phyloP scores from a whole-genome alignment of 1,140 invertebrate species.

The Ctenoplectra terminalis region DNA sequence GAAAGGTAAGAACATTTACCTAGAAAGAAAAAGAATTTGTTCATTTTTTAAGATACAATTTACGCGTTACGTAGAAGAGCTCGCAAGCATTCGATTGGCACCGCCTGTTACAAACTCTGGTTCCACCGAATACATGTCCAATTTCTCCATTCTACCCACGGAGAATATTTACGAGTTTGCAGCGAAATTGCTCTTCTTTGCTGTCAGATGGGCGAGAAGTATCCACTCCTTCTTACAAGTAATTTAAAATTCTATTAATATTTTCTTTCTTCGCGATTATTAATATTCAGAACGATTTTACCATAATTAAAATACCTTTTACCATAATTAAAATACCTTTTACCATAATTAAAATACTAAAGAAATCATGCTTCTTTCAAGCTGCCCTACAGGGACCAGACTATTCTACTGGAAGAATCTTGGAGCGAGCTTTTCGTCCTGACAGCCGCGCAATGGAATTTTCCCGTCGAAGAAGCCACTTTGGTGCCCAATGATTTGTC shows the following conservation, averaged over 20 bases:
- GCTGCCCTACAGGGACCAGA: constrained; percentile 89
- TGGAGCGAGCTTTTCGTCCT: constrained; percentile 94
- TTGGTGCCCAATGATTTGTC: constrained; percentile 72
- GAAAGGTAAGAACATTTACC: constrained; percentile 44
- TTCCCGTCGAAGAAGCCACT: constrained; percentile 86
- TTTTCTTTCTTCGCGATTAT: too few species aligned
- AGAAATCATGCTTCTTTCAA: constrained; percentile 77
- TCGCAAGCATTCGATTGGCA: constrained; percentile 59
- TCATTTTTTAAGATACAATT: not conserved
- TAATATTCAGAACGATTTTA: too few species aligned
- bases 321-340: too few species aligned
- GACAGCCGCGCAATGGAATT: constrained; percentile 90
- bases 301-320: too few species aligned
- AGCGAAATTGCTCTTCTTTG: constrained; percentile 89
- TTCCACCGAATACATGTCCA: constrained; percentile 72
- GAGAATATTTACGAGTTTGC: constrained; percentile 89
- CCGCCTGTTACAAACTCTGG: constrained; percentile 68
- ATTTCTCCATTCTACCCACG: constrained; percentile 80
- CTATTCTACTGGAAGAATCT: constrained; percentile 88
- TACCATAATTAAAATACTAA: too few species aligned
- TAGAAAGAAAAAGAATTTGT: not conserved
- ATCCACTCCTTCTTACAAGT: constrained; percentile 90
- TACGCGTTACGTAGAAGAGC: constrained; percentile 63
- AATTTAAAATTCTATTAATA: too few species aligned
- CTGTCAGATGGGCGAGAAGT: constrained; percentile 90